These are phyloP conservation scores for Oscheius sp. DNA, from an alignment of 1,140 invertebrate species.

Conservation along the genomic window DNA sequence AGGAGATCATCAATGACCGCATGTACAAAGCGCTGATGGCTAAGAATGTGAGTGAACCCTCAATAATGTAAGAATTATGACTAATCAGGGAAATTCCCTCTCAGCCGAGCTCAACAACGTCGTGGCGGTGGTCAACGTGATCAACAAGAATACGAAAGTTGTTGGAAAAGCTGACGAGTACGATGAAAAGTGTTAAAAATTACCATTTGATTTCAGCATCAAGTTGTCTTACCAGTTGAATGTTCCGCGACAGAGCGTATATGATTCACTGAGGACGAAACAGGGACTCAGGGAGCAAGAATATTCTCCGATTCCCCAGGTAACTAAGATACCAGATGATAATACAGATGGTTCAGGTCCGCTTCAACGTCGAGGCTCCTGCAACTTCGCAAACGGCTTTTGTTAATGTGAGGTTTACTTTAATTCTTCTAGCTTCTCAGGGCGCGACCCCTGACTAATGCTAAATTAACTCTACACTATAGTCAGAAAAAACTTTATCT, in stretches of 20 bases:
- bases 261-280: not conserved
- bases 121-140: not conserved
- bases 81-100: conserved; percentile 21
- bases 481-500: too few species aligned
- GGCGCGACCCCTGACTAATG: too few species aligned
- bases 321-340: not conserved
- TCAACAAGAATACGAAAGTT: conserved; percentile 7
- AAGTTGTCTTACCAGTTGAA: not conserved
- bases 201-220: conserved; percentile 4
- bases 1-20: conserved; percentile 18
- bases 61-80: not conserved
- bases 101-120: conserved; percentile 7
- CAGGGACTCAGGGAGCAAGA: not conserved
- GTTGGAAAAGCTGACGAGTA: conserved; percentile 21
- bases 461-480: too few species aligned
- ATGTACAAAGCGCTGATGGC: conserved; percentile 29
- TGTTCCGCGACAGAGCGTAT: not conserved
- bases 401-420: conserved; percentile 15
- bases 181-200: not conserved
- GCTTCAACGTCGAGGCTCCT: conserved; percentile 8
- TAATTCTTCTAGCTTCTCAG: conserved; percentile 8
- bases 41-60: conserved; percentile 16
- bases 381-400: not conserved
- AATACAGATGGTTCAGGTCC: not conserved
- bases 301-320: not conserved